Percentiles rank a stretch among this genome's conserved stretches.
Conservation (phyloP, 2,113 vertebrate genomes). For the Numenius arquata region DNA sequence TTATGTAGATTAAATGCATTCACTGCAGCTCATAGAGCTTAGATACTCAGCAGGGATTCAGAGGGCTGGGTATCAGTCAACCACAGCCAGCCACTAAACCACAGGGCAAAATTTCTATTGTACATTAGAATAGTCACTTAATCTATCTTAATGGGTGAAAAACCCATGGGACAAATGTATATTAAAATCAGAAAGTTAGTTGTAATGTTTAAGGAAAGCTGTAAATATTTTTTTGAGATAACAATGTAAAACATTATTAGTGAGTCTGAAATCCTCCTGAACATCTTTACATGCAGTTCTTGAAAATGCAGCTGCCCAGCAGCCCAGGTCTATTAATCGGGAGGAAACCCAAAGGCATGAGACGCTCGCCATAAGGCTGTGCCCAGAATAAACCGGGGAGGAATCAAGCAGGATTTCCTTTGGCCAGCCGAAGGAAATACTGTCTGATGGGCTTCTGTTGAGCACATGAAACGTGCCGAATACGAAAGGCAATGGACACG, state of each 20-base stretch:
- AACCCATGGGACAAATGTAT: conserved; percentile 69
- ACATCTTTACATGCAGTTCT: neutral
- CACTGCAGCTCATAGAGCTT: conserved; percentile 77
- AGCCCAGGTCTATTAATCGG: neutral
- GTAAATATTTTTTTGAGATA: conserved; percentile 68
- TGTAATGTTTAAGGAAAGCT: conserved; percentile 61
- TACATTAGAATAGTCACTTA: conserved; percentile 83
- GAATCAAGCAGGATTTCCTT: conserved; percentile 24
- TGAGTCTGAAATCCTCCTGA: conserved; percentile 50
- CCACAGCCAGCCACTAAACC: conserved; percentile 82
- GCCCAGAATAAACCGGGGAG: neutral
- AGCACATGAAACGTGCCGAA: neutral
- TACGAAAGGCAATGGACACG: accelerated
- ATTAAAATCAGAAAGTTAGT: conserved; percentile 70
- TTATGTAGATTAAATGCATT: conserved; percentile 84
- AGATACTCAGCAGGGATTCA: conserved; percentile 81
- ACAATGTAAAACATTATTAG: conserved; percentile 64
- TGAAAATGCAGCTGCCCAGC: conserved; percentile 28
- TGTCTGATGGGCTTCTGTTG: neutral
- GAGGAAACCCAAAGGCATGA: neutral
- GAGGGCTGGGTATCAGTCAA: conserved; percentile 86
- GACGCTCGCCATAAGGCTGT: accelerated
- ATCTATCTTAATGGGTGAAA: conserved; percentile 86
- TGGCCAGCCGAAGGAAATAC: neutral
- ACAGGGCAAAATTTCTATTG: conserved; percentile 82